phyloP scores from a whole-genome alignment of 2,797 vertebrate genomes.

The Potorous gilbertii region DNA sequence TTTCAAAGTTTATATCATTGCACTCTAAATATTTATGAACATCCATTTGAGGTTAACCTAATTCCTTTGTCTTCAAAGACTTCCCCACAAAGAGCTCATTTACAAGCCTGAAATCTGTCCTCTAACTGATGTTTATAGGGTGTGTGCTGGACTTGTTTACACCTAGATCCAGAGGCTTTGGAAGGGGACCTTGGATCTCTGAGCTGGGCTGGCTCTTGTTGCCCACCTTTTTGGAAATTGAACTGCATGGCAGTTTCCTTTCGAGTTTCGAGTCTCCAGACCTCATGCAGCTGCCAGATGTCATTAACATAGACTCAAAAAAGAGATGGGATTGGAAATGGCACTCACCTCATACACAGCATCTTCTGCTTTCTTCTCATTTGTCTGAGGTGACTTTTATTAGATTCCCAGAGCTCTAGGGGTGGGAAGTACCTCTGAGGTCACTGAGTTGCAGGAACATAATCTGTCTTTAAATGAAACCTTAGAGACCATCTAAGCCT shows the following conservation, averaged over 20 bases:
- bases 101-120: slow-evolving; percentile 57
- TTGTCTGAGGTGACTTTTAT: not conserved
- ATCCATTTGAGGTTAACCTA: slow-evolving; percentile 39
- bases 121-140: slow-evolving; percentile 61
- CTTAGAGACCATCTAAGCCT: not conserved
- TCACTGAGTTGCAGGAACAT: not conserved
- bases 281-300: not conserved
- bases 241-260: not conserved
- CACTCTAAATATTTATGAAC: slow-evolving; percentile 9
- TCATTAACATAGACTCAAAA: slow-evolving; percentile 4
- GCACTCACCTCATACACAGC: slow-evolving; percentile 34
- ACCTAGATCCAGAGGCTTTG: slow-evolving; percentile 54
- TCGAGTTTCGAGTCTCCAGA: not conserved
- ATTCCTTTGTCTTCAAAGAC: slow-evolving; percentile 51
- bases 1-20: not conserved
- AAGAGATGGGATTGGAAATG: slow-evolving; percentile 51
- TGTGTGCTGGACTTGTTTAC: slow-evolving; percentile 49
- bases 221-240: not conserved
- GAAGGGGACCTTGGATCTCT: not conserved
- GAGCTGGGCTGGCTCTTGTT: not conserved
- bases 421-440: not conserved
- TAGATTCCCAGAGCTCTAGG: not conserved
- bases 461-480: not conserved
- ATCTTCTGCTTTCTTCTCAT: not conserved
- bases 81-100: slow-evolving; percentile 48